Evolutionary conservation across 2,888 invertebrate species (phyloP).

Genomic region (Eupithecia centaureata): DNA sequence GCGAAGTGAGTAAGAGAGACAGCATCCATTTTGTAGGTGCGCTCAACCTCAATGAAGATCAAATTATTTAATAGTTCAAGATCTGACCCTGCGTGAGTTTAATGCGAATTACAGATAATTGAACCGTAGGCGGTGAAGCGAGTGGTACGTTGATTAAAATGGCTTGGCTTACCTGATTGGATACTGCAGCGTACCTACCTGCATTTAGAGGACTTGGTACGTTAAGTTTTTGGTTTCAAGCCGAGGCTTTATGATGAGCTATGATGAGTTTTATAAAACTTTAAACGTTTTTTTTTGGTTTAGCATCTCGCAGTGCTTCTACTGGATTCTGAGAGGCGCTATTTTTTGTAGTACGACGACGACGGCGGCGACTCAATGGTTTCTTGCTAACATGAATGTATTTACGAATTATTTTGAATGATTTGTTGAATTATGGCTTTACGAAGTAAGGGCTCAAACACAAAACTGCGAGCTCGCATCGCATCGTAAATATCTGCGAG

Average conservation of each 20-base stretch:
- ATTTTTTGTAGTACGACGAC: background rate
- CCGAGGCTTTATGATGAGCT: background rate
- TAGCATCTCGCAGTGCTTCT: background rate
- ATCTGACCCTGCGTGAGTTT: conserved; percentile 71
- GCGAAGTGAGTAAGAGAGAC: too few relatives aligned
- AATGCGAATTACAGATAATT: conserved; percentile 44
- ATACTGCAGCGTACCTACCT: conserved; percentile 24
- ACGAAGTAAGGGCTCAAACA: too few relatives aligned
- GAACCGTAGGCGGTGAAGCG: conserved; percentile 48
- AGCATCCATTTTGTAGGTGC: conserved; percentile 10
- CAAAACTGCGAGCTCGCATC: too few relatives aligned
- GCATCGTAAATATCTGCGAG: too few relatives aligned
- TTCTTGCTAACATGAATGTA: background rate
- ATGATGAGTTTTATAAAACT: background rate
- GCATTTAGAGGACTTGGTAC: background rate
- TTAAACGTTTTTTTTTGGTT: background rate
- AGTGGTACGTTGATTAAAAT: conserved; percentile 49
- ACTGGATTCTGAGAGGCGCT: background rate
- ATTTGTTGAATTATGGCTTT: background rate
- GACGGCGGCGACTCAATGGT: background rate
- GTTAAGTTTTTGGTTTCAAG: background rate
- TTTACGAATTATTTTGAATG: background rate
- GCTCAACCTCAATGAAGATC: conserved; percentile 41
- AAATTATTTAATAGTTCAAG: conserved; percentile 69
- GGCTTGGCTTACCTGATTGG: conserved; percentile 47